Conservation (phyloP, 2,113 vertebrate genomes). For the Scomber colias region DNA sequence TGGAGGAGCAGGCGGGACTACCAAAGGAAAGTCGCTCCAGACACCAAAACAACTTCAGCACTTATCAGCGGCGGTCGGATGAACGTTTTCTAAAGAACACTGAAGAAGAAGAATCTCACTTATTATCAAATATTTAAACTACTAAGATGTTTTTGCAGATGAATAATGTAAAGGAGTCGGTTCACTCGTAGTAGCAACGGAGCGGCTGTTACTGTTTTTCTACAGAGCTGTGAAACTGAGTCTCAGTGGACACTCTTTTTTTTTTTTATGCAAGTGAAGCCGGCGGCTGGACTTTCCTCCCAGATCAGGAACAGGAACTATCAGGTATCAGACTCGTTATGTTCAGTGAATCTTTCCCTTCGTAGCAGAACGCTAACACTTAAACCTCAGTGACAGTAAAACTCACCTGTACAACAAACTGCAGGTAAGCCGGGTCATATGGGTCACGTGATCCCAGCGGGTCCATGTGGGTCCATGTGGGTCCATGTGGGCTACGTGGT, state of each 20-base stretch:
- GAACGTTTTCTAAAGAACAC: constrained; percentile 65
- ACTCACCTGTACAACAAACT: constrained; percentile 38
- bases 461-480: no score
- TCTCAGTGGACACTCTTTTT: constrained; percentile 59
- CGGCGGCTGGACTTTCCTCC: constrained; percentile 50
- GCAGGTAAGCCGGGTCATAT: constrained; percentile 61
- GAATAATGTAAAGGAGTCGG: constrained; percentile 30
- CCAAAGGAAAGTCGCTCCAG: constrained; percentile 75
- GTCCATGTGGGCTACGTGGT: no score
- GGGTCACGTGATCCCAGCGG: background rate
- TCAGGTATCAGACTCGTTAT: constrained; percentile 75
- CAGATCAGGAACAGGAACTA: constrained; percentile 63
- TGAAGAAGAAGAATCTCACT: constrained; percentile 53
- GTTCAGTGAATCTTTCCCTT: constrained; percentile 44
- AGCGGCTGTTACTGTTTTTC: constrained; percentile 69
- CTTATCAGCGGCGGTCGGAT: constrained; percentile 56
- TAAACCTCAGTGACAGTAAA: constrained; percentile 69
- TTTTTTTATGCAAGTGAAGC: constrained; percentile 78
- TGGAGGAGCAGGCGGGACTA: constrained; percentile 44
- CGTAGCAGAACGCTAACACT: constrained; percentile 73
- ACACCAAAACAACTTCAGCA: constrained; percentile 74
- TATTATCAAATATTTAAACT: constrained; percentile 80
- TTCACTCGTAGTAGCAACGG: constrained; percentile 54
- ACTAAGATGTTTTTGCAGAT: constrained; percentile 70
- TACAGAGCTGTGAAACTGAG: constrained; percentile 80